Evolutionary conservation across 2,888 invertebrate species (phyloP), one percentile per base, ranked within the genome.

Genomic region (Cetonia aurata): DNA sequence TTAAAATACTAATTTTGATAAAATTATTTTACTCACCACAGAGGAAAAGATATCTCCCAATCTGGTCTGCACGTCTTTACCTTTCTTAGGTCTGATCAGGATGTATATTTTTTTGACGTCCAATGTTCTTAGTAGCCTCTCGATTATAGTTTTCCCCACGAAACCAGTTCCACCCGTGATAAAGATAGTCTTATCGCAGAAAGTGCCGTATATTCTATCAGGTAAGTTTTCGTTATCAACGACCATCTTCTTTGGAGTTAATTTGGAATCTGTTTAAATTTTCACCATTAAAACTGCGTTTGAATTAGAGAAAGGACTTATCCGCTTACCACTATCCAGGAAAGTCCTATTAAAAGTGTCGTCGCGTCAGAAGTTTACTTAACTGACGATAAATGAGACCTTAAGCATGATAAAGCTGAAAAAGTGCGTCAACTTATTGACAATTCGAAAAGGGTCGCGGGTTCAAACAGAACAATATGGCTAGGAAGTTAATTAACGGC

Each of bases 151-250:
- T 15, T 33, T 56, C 1, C 56, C 56, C 6, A 56, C 1, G 19
- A 56, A 56, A 13, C 56, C 56, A 6, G 56, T 37, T 1, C 41
- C 56, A 15, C 56, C 56, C 2, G 37, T 56, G 6, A 41, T 56
- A 12, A 56, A 37, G 37, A 56, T 31, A 8, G 56, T 56, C 13
- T 8, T 6, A 17, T 10, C 37, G 37, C 6, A 8, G 17, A 19
- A 56, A 2, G 10, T 56, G 2, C 33, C 33, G 8, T 37, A 56
- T 8, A 56, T 41, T 9, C 56, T 56, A 13, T 56, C 56, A 1
- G 56, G 56, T 87, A 0, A 93, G 83, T 12, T 37, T n/a, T 56
- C 6, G 37, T 8, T 6, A 37, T 3, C 6, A 10, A 0, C 33
- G n/a, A 1, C 8, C 53, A 53, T 53, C 31, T 53, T n/a, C 4